Base-by-base conservation (phyloP, 2,797 vertebrate genomes). In the Gorsachius magnificus region DNA sequence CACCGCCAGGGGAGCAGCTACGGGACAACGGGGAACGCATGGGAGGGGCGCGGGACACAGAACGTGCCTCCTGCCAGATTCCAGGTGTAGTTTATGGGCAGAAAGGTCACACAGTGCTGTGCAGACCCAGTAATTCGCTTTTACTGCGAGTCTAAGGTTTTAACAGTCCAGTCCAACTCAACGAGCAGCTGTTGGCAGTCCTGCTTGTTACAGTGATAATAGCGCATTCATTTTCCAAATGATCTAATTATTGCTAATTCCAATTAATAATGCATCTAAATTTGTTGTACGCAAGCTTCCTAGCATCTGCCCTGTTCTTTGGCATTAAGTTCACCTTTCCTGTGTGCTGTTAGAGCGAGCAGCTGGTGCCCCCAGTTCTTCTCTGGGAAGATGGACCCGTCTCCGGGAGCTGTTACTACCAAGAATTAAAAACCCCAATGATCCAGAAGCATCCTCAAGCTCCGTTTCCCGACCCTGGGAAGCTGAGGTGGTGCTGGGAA, bases 11-110 rank as follows among this genome's bases (percentile, higher is more conserved):
- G 36, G 10, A 74, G 38, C 16, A 16, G 31, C 22, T 43, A 43
- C 2, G 6, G 66, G 8, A 26, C 8, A 18, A 26, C 7, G 25
- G 3, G 19, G 21, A 60, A 24, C 0, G 8, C 17, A 7, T 4
- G 16, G 10, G 17, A 68, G 17, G 24, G n/a, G 76, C 21, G 5
- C 0, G 1, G 48, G 53, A 57, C 58, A 11, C 3, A 7, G 58
- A 48, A 54, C 3, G 0, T 22, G n/a, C 17, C 43, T 87, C 79
- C 69, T 53, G n/a, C 36, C 31, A 31, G 19, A 48, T 12, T 66
- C 26, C 31, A 33, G 16, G 45, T 48, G 68, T 58, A 63, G 6
- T 12, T 61, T 63, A 24, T 1, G 1, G 31, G 17, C 43, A 28
- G 38, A 76, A 90, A 66, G 13, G n/a, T 53, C 43, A 25, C 31